These are phyloP conservation scores for Moxostoma hubbsi DNA, from an alignment of 2,797 vertebrate species.

Conservation along the genomic window DNA sequence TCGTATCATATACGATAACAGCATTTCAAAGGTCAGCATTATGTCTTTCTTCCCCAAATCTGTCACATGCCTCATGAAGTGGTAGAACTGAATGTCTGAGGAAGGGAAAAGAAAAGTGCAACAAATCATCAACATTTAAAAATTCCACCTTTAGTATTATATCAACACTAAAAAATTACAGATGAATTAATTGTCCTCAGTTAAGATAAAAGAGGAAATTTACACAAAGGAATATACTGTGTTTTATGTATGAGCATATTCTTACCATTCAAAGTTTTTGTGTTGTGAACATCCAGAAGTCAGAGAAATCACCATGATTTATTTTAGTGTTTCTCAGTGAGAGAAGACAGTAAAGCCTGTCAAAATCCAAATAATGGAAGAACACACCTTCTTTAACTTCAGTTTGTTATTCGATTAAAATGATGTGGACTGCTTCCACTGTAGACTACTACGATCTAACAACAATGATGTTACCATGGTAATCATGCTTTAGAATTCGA, in stretches of 20 bases:
- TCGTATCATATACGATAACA: too few species aligned
- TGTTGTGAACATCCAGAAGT: conserved; percentile 46
- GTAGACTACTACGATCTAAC: not conserved
- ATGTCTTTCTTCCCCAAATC: conserved; percentile 50
- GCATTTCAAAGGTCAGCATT: conserved; percentile 63
- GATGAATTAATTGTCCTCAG: not conserved
- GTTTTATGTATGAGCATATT: not conserved
- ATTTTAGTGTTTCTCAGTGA: conserved; percentile 41
- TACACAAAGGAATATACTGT: not conserved
- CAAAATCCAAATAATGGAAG: conserved; percentile 33
- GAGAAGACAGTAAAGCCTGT: conserved; percentile 33
- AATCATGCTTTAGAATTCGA: not conserved
- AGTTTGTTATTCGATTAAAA: conserved; percentile 9
- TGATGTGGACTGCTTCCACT: not conserved
- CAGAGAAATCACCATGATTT: conserved; percentile 44
- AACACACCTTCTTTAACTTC: conserved; percentile 28
- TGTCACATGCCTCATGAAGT: conserved; percentile 63
- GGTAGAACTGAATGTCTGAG: conserved; percentile 65
- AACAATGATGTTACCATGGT: conserved; percentile 20
- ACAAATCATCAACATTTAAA: not conserved
- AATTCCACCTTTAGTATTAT: not conserved
- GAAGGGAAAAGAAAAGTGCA: conserved; percentile 20
- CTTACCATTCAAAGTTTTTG: conserved; percentile 41
- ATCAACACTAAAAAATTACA: not conserved
- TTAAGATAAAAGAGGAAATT: not conserved